Base-by-base conservation (phyloP, 2,888 invertebrate genomes). In the Agrochola macilenta region DNA sequence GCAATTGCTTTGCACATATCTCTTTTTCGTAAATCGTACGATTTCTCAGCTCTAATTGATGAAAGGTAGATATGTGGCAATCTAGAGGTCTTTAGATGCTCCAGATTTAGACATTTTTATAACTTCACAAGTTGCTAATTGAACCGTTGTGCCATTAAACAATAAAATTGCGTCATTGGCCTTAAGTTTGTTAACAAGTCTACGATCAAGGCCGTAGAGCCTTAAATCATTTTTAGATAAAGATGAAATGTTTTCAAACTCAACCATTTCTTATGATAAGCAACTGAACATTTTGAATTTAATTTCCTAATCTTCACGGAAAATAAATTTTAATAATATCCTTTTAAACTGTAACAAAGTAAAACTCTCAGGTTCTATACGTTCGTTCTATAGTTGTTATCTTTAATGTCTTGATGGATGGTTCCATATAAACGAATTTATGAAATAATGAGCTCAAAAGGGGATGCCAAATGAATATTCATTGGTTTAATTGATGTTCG, bases 401-500 rank as follows among this genome's bases (percentile, higher is more conserved):
- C 89, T 88, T 79, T 78, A 70, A 78, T 82, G 61, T 77, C 81
- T 76, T 91, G 90, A 91, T 91, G 87, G 89, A 90, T 90, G 89
- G 87, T 79, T 79, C 80, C 80, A 84, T 89, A 90, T 88, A 89
- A 91, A 92, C 88, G 90, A 91, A 91, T 93, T 92, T 93, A 93
- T 91, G 90, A 93, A 89, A 90, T 93, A 93, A 93, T 92, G 90
- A 85, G 74, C 52, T 61, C 54, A n/a, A 76, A 87, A 88, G 89
- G 90, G 89, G 85, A 86, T 83, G 84, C 64, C 63, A 61, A 84
- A 93, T 93, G 93, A 92, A 94, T 94, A 93, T 94, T 93, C 91
- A 94, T 93, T 81, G 87, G 90, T 86, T 91, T 91, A 92, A 93
- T 93, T 90, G 89, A 89, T 89, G 91, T 92, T 92, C 90, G 93